Base-by-base conservation (phyloP, 2,888 invertebrate genomes). In the Cephus pulcher region DNA sequence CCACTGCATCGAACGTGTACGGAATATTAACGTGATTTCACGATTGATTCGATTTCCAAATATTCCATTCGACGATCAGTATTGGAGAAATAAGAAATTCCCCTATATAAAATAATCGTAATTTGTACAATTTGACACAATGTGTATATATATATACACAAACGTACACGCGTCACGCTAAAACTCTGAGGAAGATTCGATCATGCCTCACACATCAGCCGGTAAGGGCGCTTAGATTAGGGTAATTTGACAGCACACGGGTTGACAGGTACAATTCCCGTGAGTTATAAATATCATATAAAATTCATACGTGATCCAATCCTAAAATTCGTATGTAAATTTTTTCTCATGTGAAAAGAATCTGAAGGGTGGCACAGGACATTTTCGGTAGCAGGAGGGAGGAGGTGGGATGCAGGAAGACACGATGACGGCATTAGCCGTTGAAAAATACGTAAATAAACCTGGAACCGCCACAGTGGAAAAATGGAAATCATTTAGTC, bases 301-400 rank as follows among this genome's bases (percentile, higher is more conserved):
- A 77, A 77, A 74, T 77, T 73, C 77, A 74, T 77, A 68, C 77
- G 77, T 35, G 77, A 77, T 77, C 74, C 73, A 74, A 74, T 77
- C 71, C 32, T 69, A 12, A 34, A 11, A 73, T 71, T 40, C 6
- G 40, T 40, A 40, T 23, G 2, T 23, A 40, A 15, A 4, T 23
- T 40, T 40, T 6, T 6, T 73, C 40, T 1, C 15, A 40, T 40
- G 23, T 1, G 40, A 23, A 40, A 40, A 37, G 12, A 23, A 40
- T 6, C 73, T 12, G 15, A 56, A 68, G 70, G 15, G 34, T 32
- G 33, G 12, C 68, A n/a, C n/a, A 9, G 35, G 12, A 11, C 33
- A 34, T 35, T 32, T 56, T n/a, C 69, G n/a, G 9, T n/a, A 15
- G 23, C 68, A 33, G 32, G 34, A 74, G 74, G 35, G 69, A 35